A percentile compares a stretch with the other conserved stretches of the same genome.
phyloP scores from a whole-genome alignment of 2,113 vertebrate genomes.

The Eublepharis macularius region DNA sequence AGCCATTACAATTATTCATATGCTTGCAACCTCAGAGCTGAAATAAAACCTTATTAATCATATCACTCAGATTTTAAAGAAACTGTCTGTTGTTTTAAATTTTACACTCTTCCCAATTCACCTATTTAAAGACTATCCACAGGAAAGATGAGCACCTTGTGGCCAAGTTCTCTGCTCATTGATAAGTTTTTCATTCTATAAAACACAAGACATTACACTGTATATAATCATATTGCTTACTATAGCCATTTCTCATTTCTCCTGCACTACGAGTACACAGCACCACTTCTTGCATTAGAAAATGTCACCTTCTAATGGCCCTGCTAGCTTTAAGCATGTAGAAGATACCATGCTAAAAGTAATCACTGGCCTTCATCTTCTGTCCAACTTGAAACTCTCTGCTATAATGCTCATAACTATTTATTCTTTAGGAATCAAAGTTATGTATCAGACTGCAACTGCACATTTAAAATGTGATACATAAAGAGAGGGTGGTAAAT shows the following conservation, averaged over 20 bases:
- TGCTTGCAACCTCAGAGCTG: constrained; percentile 26
- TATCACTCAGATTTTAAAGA: constrained; percentile 39
- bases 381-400: too few relatives aligned
- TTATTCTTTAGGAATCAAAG: too few relatives aligned
- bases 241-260: too few relatives aligned
- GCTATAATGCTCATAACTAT: too few relatives aligned
- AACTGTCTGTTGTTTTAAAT: constrained; percentile 42
- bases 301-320: too few relatives aligned
- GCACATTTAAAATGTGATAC: background rate
- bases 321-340: too few relatives aligned
- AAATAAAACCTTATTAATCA: constrained; percentile 32
- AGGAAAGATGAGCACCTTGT: constrained; percentile 3
- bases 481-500: too few relatives aligned
- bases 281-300: too few relatives aligned
- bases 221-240: background rate
- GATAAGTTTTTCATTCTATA: background rate
- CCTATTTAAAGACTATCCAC: constrained; percentile 1
- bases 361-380: too few relatives aligned
- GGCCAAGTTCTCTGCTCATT: background rate
- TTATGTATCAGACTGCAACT: too few relatives aligned
- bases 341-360: too few relatives aligned
- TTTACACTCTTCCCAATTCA: background rate
- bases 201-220: background rate
- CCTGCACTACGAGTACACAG: too few relatives aligned
- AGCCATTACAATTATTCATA: constrained; percentile 39